These are phyloP conservation scores for Elmis aenea DNA, from an alignment of 2,888 invertebrate genomes.

Conservation along the genomic window DNA sequence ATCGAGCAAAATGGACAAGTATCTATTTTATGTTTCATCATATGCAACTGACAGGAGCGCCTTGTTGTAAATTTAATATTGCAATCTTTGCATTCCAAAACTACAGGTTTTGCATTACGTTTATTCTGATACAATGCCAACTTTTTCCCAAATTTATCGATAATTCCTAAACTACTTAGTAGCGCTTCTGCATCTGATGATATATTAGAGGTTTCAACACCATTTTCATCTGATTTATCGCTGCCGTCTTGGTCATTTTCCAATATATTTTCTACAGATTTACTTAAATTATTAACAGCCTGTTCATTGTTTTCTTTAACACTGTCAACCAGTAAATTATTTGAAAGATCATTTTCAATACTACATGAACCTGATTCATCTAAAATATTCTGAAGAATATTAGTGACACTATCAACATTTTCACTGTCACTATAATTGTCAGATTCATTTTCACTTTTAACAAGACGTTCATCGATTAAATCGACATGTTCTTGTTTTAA, in stretches of 20 bases:
- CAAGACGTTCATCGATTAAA: no score
- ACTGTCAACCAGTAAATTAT: background rate
- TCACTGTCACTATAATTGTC: no score
- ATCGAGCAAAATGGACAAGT: slow-evolving; percentile 34
- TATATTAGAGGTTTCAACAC: background rate
- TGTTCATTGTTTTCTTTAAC: background rate
- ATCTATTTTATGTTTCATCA: slow-evolving; percentile 32
- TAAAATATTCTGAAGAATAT: no score
- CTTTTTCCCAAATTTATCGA: background rate
- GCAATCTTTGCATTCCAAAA: slow-evolving; percentile 18
- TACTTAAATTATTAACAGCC: background rate
- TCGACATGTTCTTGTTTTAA: background rate
- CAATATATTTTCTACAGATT: background rate
- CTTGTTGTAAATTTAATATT: slow-evolving; percentile 15
- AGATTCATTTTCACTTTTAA: no score
- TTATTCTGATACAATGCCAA: slow-evolving; percentile 4
- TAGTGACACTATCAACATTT: background rate
- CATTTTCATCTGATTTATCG: background rate
- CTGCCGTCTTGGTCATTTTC: background rate
- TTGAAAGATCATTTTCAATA: background rate
- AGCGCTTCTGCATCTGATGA: background rate
- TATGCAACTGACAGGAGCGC: slow-evolving; percentile 24
- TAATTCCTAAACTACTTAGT: background rate
- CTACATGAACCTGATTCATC: no score
- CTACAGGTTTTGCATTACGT: slow-evolving; percentile 2